These are phyloP conservation scores for Conus canariensis DNA, from an alignment of 2,888 invertebrate species.

Conservation along the genomic window DNA sequence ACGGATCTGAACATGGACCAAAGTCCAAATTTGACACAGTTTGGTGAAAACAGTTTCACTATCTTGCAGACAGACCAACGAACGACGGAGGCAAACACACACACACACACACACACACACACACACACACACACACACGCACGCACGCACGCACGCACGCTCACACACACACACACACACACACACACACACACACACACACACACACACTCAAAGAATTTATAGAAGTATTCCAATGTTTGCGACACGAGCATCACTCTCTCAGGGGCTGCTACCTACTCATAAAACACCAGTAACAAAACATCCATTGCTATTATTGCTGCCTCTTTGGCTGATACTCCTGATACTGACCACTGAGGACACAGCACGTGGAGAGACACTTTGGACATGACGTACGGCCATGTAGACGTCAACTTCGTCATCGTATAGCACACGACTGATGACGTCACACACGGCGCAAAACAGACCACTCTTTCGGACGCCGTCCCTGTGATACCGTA, in stretches of 20 bases:
- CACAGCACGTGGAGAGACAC: neutral
- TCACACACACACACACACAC: too few relatives aligned
- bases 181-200: too few relatives aligned
- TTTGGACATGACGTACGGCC: neutral
- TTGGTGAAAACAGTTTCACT: too few relatives aligned
- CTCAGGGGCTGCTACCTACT: neutral
- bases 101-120: too few relatives aligned
- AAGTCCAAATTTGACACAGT: too few relatives aligned
- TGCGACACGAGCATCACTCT: neutral
- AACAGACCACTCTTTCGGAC: slow-evolving; percentile 7
- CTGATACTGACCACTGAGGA: neutral
- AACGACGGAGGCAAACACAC: too few relatives aligned
- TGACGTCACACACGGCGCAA: slow-evolving; percentile 20
- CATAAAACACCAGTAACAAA: neutral
- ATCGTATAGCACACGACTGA: neutral
- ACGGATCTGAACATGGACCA: too few relatives aligned
- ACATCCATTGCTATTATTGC: neutral
- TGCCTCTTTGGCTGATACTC: neutral
- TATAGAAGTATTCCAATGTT: neutral
- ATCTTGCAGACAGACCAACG: too few relatives aligned
- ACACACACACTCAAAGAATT: too few relatives aligned
- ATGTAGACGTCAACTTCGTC: neutral
- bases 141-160: too few relatives aligned
- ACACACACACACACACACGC: too few relatives aligned
- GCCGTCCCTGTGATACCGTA: neutral